Evolutionary conservation across 37 sponge, comb jelly and placozoan genomes (phyloP), one percentile per base, ranked within the genome.

Genomic region (Lycopodina hypogea): DNA sequence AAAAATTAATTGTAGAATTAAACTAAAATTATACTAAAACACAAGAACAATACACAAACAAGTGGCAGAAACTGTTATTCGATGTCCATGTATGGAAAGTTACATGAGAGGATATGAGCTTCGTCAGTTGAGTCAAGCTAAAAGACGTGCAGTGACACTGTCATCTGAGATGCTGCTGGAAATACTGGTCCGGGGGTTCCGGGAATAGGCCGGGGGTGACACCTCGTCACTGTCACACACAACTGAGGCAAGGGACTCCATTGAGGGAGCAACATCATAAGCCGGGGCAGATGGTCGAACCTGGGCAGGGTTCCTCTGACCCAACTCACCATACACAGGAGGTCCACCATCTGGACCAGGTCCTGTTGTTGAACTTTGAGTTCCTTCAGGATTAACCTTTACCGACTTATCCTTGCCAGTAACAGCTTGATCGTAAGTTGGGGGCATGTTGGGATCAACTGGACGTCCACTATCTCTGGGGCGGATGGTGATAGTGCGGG

Each of bases 371-470:
- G 53, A 19, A 58, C 26, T 14, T 6, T 14, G 3, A 26, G 18
- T 3, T 6, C 17, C 77, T 9, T 81, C 76, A 9, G 48, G 8
- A 12, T 86, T 69, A 0, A 86, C 80, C 21, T 68, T 81, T 19
- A 81, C 81, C 1, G 87, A 80, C 17, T 55, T 37, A 30, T 86
- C 87, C 30, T 36, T 56, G 3, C 87, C 87, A 0, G 87, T 80
- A 33, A 86, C 53, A 1, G 87, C 87, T 32, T 75, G 70, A 14
- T 86, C 76, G 42, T 86, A 86, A 24, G 81, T 51, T 18, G 87
- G 87, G 30, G 87, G 87, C 33, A 86, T 68, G 69, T 75, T 86
- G 30, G 81, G 76, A 55, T 86, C 81, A 30, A 48, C 12, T 18
- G 69, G 55, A 37, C 87, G 75, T 35, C 63, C 24, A 34, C 41